Percentiles rank a stretch among this genome's conserved stretches.
Conservation (phyloP, 1,140 invertebrate genomes). For the Planococcus citri region DNA sequence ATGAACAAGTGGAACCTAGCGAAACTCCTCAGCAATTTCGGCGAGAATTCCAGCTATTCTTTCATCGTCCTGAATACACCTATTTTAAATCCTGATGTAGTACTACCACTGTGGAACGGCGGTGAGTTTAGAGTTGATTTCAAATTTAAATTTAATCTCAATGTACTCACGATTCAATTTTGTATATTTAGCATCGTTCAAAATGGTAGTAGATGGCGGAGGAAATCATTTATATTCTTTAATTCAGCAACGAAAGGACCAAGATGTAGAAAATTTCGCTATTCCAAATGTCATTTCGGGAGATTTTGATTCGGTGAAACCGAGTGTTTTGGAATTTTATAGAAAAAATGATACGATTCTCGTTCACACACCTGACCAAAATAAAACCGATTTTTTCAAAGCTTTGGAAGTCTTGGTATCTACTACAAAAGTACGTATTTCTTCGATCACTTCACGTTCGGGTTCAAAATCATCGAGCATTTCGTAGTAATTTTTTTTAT, state of each 20-base stretch:
- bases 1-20: background rate
- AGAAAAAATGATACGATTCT: constrained; percentile 40
- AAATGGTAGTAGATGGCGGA: constrained; percentile 60
- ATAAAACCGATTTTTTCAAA: constrained; percentile 68
- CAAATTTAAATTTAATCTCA: background rate
- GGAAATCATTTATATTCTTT: constrained; percentile 51
- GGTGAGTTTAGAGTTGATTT: too few species aligned
- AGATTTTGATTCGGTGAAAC: constrained; percentile 63
- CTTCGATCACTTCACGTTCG: too few species aligned
- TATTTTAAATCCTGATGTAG: background rate
- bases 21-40: background rate
- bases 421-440: background rate
- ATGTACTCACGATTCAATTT: background rate
- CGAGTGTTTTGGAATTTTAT: constrained; percentile 44
- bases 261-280: constrained; percentile 31
- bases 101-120: background rate
- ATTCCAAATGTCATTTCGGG: constrained; percentile 61
- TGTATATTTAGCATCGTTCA: constrained; percentile 42
- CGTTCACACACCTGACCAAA: constrained; percentile 54
- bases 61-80: background rate
- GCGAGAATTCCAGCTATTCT: background rate
- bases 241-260: constrained; percentile 34
- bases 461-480: background rate
- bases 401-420: constrained; percentile 35
- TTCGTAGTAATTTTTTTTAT: constrained; percentile 1